Evolutionary conservation across 1,140 invertebrate genomes (phyloP).

Genomic region (Drosophila rufa): DNA sequence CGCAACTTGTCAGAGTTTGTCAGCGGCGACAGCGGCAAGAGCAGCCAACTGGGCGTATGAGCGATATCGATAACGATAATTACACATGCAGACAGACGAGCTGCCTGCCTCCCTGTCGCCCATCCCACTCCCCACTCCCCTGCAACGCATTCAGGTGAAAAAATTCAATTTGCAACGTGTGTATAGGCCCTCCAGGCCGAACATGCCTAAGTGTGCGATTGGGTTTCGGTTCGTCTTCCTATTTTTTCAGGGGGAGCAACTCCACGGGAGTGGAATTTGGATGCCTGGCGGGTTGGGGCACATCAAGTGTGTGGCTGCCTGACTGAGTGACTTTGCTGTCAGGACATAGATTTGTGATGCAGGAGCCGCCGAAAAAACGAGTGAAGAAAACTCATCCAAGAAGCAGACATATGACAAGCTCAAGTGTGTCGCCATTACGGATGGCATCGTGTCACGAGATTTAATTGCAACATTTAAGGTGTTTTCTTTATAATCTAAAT

Average conservation of each 20-base stretch:
- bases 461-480: no score
- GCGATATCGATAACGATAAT: constrained; percentile 82
- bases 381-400: constrained; percentile 19
- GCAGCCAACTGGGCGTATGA: constrained; percentile 70
- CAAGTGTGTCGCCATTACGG: constrained; percentile 52
- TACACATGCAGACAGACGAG: constrained; percentile 64
- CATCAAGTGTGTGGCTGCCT: constrained; percentile 73
- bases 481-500: no score
- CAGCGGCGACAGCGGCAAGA: constrained; percentile 23
- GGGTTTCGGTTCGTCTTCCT: constrained; percentile 26
- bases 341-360: constrained; percentile 65
- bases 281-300: constrained; percentile 1
- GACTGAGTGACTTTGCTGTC: constrained; percentile 78
- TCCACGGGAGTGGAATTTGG: constrained; percentile 1
- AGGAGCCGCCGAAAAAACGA: constrained; percentile 37
- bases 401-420: constrained; percentile 61
- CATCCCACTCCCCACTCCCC: not conserved
- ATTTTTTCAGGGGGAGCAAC: constrained; percentile 1
- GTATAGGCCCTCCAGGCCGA: constrained; percentile 43
- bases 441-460: constrained; percentile 19
- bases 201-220: constrained; percentile 64
- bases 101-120: not conserved
- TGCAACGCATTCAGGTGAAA: constrained; percentile 71
- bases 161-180: constrained; percentile 77
- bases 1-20: constrained; percentile 53